Evolutionary conservation across 2,113 vertebrate species (phyloP), one percentile per base, ranked within the genome.

Genomic region (Conger conger): DNA sequence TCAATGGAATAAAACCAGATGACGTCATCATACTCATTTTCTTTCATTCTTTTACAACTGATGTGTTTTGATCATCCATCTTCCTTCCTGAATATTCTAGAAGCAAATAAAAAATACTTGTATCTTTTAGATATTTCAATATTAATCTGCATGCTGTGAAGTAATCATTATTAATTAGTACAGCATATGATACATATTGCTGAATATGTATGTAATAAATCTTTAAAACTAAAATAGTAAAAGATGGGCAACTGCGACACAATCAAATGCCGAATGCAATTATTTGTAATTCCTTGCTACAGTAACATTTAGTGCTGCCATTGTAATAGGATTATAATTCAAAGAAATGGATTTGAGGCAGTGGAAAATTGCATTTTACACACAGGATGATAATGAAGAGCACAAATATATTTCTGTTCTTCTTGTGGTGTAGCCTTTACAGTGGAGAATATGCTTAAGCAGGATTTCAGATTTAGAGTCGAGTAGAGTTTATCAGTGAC

Each of bases 311-410:
- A 45, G 79, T 15, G 42, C 42, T 40, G 38, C 42, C 4, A 80
- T 80, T 80, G 20, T 80, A 80, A 80, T 42, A 80, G 36, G 79
- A 80, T 80, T 80, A 80, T 80, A 45, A 80, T 80, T 27, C 9
- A 42, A 42, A 45, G 23, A 73, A 73, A 73, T 33, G n/a, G 68
- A 33, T 73, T 73, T 73, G 68, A 9, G 27, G 68, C n/a, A 40
- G 77, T 42, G 35, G 38, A 79, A 42, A 80, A 80, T 80, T 80
- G 68, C 37, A 80, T 80, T 80, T 40, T 45, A 45, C 79, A 80
- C 38, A 80, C 42, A 50, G n/a, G 38, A n/a, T n/a, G 6, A 42
- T 27, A 45, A 80, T 80, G 23, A 80, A 80, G 38, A 11, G 27
- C 42, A 50, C 27, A 80, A 45, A 50, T 73, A 73, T 73, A 33